These are phyloP conservation scores for Pseudocheirus occidentalis DNA, from an alignment of 2,797 vertebrate genomes.

Conservation along the genomic window DNA sequence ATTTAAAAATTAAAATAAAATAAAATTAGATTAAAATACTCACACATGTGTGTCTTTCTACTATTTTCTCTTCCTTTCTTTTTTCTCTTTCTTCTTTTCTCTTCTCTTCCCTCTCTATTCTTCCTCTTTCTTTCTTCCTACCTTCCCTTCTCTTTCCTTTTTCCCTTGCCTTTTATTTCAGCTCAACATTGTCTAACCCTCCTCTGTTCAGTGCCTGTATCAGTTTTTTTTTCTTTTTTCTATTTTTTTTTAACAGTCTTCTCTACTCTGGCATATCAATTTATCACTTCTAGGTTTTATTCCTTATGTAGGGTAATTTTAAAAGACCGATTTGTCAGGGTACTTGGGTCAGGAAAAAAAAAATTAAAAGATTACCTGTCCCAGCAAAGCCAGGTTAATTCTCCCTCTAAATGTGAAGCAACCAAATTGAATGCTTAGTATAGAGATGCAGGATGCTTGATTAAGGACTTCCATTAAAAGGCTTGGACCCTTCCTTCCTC, in stretches of 20 bases:
- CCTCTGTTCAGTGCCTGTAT: slow-evolving; percentile 18
- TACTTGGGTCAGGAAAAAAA: background rate
- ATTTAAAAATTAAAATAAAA: no score
- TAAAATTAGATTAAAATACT: background rate
- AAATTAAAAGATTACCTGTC: background rate
- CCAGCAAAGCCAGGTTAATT: background rate
- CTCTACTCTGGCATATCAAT: slow-evolving; percentile 14
- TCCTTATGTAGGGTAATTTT: background rate
- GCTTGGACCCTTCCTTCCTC: no score
- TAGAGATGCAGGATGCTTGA: background rate
- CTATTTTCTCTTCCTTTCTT: background rate
- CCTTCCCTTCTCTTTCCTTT: background rate
- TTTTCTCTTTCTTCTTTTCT: background rate
- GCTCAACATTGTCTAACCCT: background rate
- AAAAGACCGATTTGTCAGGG: background rate
- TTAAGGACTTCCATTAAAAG: background rate
- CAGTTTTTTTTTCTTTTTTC: slow-evolving; percentile 65
- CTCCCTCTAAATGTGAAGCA: background rate
- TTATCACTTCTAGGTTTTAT: background rate
- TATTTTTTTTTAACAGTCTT: slow-evolving; percentile 60
- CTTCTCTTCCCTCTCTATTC: slow-evolving; percentile 32
- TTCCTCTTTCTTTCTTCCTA: background rate
- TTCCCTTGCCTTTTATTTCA: background rate
- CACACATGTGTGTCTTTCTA: background rate
- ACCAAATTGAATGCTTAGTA: background rate